Evolutionary conservation across 92 coral and sea anemone species (phyloP), one percentile per base, ranked within the genome.

Genomic region (Porites cylindrica): DNA sequence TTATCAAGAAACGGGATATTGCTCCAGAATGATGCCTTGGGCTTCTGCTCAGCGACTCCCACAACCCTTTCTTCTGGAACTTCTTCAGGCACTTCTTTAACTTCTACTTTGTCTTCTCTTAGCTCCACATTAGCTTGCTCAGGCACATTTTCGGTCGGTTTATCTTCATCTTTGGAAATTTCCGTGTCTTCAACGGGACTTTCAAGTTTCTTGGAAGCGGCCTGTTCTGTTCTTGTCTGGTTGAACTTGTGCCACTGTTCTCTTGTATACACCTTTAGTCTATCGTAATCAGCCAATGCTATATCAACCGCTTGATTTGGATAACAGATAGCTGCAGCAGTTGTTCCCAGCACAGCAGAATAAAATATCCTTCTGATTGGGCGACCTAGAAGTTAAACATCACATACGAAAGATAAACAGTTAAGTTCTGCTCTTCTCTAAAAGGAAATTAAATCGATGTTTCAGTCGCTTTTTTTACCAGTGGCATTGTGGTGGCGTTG

Each of bases 271-370:
- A 76, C 76, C 77, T 93, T 91, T 26, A 94, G 53, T 70, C 87
- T 87, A 50, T 86, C 87, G 66, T 90, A 95, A 38, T 88, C 90
- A 52, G 69, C 89, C 82, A 89, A 90, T 2, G 96, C 80, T 14
- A 93, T 75, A 62, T 74, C 85, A 70, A 91, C 90, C 53, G 99
- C 98, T 67, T 93, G 88, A 20, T 83, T 91, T 72, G 99, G 99
- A 79, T 97, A 97, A 81, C 98, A 97, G 58, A 89, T 77, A 0
- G 98, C 93, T 63, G 96, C 92, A 12, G 96, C 96, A 26, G 87
- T 89, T 17, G 95, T 89, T 26, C 98, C 99, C 85, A 97, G 90
- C 53, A 94, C 97, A 13, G 89, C 96, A 74, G 98, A 88, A 76
- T 87, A 95, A 84, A 97, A 92, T 62, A 90, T 74, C 77, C 99